These are phyloP conservation scores for Myotis planiceps DNA, from an alignment of 2,797 vertebrate species.

Conservation along the genomic window DNA sequence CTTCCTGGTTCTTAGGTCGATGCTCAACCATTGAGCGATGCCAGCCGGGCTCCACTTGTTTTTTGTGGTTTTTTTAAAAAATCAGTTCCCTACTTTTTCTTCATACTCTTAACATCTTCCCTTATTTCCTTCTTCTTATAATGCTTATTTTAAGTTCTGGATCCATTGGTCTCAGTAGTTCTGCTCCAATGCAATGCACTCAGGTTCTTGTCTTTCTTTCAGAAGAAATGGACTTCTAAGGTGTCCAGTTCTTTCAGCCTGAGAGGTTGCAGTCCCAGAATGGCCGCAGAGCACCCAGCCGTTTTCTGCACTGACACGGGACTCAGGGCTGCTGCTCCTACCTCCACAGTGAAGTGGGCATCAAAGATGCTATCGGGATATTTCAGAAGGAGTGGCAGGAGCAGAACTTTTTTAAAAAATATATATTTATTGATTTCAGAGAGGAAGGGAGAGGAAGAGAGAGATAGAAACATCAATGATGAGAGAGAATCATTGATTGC, in stretches of 20 bases:
- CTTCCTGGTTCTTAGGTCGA: too few species aligned
- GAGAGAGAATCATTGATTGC: too few species aligned
- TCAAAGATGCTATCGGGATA: not conserved
- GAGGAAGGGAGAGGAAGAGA: too few species aligned
- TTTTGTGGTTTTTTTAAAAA: not conserved
- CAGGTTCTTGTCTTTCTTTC: not conserved
- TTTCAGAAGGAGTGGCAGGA: not conserved
- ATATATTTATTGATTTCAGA: too few species aligned
- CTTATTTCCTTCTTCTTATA: not conserved
- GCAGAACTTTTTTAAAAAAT: too few species aligned
- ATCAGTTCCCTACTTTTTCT: not conserved
- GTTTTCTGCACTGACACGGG: not conserved
- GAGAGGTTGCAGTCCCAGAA: not conserved
- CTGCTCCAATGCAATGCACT: not conserved
- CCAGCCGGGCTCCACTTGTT: not conserved
- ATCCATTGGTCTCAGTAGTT: not conserved
- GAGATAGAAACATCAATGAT: too few species aligned
- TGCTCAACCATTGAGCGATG: too few species aligned
- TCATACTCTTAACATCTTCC: not conserved
- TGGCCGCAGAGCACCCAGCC: not conserved
- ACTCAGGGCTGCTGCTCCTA: not conserved
- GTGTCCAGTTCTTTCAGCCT: not conserved
- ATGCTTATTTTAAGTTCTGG: slow-evolving; percentile 6
- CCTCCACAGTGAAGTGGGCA: not conserved
- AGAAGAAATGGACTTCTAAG: not conserved